A percentile compares a stretch with the other conserved stretches of the same genome.
Conservation (phyloP, 35 echinoderm and acorn worm species). For the Eucidaris tribuloides region DNA sequence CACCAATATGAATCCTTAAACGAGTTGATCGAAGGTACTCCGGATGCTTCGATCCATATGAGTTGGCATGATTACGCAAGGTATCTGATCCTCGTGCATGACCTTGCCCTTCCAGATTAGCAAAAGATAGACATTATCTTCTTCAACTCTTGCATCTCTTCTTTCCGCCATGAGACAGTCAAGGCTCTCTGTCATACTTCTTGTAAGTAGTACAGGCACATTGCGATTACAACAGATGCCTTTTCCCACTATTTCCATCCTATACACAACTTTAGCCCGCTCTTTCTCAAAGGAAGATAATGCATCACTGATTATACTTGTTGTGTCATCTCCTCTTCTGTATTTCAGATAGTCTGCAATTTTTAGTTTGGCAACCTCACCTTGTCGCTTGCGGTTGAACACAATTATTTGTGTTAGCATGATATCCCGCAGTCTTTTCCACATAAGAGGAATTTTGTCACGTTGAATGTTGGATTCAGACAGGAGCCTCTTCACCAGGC, state of each 20-base stretch:
- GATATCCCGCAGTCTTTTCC: neutral
- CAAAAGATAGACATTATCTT: neutral
- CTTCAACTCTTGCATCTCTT: neutral
- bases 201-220: conserved; percentile 33
- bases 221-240: neutral
- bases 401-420: conserved; percentile 34
- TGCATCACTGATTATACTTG: neutral
- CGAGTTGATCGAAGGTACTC: conserved; percentile 26
- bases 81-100: conserved; percentile 21
- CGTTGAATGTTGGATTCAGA: neutral
- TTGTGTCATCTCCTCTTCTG: neutral
- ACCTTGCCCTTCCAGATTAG: neutral
- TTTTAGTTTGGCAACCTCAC: conserved; percentile 49
- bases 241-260: conserved; percentile 62
- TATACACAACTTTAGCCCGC: neutral
- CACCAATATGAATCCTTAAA: conserved; percentile 38
- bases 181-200: neutral
- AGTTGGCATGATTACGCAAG: neutral
- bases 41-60: conserved; percentile 13
- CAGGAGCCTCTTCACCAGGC: neutral
- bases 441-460: neutral
- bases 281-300: conserved; percentile 13
- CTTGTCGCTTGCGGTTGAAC: conserved; percentile 45
- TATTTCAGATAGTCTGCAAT: conserved; percentile 5
- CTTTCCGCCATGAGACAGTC: conserved; percentile 3